Percentiles rank a stretch among this genome's conserved stretches.
phyloP scores from a whole-genome alignment of 2,113 vertebrate species.

The Crotophaga sulcirostris region DNA sequence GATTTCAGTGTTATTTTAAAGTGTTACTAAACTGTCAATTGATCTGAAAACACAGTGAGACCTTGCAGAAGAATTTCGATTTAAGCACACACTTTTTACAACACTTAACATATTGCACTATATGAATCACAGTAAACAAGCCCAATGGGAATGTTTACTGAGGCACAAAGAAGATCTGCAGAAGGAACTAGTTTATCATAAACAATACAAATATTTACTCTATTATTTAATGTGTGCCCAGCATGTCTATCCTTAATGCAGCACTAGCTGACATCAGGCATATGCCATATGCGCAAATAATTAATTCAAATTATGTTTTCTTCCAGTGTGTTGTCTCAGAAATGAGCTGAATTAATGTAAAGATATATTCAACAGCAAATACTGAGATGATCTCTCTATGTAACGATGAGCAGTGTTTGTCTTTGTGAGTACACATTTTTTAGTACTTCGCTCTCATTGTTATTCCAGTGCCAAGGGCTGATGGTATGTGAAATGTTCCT shows the following conservation, averaged over 20 bases:
- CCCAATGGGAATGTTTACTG: constrained; percentile 68
- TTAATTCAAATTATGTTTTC: constrained; percentile 78
- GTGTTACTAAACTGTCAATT: constrained; percentile 70
- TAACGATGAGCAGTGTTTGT: constrained; percentile 51
- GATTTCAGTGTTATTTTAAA: constrained; percentile 70
- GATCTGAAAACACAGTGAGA: constrained; percentile 60
- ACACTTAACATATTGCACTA: constrained; percentile 60
- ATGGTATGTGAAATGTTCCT: constrained; percentile 72
- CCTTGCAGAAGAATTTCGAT: constrained; percentile 48
- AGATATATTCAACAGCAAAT: constrained; percentile 58
- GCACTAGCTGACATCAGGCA: constrained; percentile 79
- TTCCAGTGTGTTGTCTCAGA: constrained; percentile 67
- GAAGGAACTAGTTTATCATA: constrained; percentile 75
- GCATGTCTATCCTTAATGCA: constrained; percentile 77
- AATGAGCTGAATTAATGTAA: constrained; percentile 70
- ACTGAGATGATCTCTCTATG: constrained; percentile 28
- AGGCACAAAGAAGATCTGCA: constrained; percentile 65
- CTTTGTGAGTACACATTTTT: constrained; percentile 47
- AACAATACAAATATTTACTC: constrained; percentile 83
- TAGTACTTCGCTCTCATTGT: constrained; percentile 66
- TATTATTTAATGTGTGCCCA: constrained; percentile 79
- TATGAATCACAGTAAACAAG: constrained; percentile 65
- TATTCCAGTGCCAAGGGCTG: constrained; percentile 67
- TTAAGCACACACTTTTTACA: constrained; percentile 65
- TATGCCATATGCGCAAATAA: constrained; percentile 79